Conservation (phyloP, 2,113 vertebrate genomes). For the Ariopsis seemanni region DNA sequence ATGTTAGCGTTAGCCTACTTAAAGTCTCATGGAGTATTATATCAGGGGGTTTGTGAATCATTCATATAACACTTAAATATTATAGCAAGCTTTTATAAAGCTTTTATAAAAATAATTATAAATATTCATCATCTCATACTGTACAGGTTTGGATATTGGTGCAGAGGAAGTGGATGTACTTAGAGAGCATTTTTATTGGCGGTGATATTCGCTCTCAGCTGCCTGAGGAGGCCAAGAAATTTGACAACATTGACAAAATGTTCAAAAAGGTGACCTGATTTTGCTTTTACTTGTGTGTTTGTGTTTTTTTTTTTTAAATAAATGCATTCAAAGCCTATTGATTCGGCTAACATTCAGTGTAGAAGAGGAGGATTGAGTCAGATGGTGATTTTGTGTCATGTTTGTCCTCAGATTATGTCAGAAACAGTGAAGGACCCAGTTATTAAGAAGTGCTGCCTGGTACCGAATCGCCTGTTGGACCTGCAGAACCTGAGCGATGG, state of each 20-base stretch:
- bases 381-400: too few species aligned
- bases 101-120: neutral
- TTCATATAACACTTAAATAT: neutral
- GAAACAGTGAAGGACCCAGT: constrained; percentile 78
- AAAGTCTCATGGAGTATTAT: neutral
- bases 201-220: constrained; percentile 90
- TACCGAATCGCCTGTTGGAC: constrained; percentile 80
- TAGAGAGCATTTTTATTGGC: constrained; percentile 92
- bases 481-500: constrained; percentile 80
- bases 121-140: neutral
- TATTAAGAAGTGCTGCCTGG: constrained; percentile 86
- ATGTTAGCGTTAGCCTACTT: neutral
- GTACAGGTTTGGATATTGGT: constrained; percentile 88
- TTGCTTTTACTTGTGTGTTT: neutral
- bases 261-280: constrained; percentile 82
- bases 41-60: too few species aligned
- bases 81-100: neutral
- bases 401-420: constrained; percentile 82
- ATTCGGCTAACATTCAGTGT: neutral
- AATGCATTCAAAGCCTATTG: neutral
- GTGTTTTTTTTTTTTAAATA: neutral
- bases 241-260: constrained; percentile 82
- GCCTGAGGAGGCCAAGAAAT: constrained; percentile 89
- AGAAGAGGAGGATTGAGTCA: neutral
- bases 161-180: constrained; percentile 97